Conservation (phyloP, 2,888 invertebrate species). For the Apamea sordens region DNA sequence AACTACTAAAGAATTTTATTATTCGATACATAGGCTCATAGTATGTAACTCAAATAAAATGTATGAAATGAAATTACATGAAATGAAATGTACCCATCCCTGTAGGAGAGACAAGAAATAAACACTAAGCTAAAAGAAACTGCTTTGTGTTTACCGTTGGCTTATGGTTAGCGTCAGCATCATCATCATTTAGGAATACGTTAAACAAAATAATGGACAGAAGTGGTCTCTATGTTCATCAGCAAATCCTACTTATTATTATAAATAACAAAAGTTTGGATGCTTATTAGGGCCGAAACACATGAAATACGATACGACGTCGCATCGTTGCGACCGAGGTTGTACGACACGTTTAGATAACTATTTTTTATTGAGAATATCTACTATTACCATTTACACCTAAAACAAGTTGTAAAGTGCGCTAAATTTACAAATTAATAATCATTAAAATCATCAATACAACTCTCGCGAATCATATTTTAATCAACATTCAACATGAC, state of each 20-base stretch:
- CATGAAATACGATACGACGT: too few relatives aligned
- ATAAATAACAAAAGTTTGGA: too few relatives aligned
- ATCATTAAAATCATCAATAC: too few relatives aligned
- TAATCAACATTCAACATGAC: too few relatives aligned
- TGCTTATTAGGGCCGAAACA: too few relatives aligned
- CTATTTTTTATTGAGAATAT: too few relatives aligned
- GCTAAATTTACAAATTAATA: too few relatives aligned
- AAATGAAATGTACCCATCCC: not conserved
- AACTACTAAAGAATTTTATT: not conserved
- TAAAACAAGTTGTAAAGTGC: too few relatives aligned
- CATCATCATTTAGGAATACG: conserved; percentile 1
- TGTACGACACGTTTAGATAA: too few relatives aligned
- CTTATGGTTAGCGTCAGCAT: not conserved
- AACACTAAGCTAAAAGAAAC: not conserved
- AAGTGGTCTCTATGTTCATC: not conserved
- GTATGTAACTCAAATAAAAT: not conserved
- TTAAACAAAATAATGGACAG: not conserved
- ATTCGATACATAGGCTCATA: not conserved
- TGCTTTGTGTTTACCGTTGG: not conserved
- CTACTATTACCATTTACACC: too few relatives aligned
- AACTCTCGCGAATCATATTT: too few relatives aligned
- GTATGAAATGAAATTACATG: not conserved
- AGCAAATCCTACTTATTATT: not conserved
- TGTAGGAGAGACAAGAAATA: not conserved
- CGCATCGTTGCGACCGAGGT: too few relatives aligned